A percentile compares a stretch with the other conserved stretches of the same genome.
Evolutionary conservation across 2,888 invertebrate species (phyloP).

Genomic region (Brenthis daphne): DNA sequence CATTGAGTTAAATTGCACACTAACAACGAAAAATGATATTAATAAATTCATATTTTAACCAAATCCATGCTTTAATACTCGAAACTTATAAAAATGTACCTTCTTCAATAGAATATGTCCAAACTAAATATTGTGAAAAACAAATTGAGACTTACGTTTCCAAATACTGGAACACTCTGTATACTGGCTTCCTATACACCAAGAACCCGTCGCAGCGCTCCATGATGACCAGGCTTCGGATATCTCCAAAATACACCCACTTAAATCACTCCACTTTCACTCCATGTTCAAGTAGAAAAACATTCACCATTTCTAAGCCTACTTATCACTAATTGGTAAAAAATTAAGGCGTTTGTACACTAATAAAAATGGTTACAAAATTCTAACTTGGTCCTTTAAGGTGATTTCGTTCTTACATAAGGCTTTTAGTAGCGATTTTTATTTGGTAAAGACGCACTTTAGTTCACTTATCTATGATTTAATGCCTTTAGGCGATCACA

Average conservation of each 20-base stretch:
- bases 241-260: constrained; percentile 3
- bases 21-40: too few relatives aligned
- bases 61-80: too few relatives aligned
- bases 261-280: constrained; percentile 37
- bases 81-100: too few relatives aligned
- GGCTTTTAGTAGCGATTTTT: constrained; percentile 64
- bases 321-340: constrained; percentile 56
- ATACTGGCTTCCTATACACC: constrained; percentile 90
- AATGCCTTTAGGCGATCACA: constrained; percentile 77
- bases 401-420: constrained; percentile 63
- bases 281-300: constrained; percentile 40
- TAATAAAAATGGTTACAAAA: constrained; percentile 62
- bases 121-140: constrained; percentile 1
- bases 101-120: background rate
- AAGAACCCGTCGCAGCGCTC: constrained; percentile 90
- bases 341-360: constrained; percentile 70
- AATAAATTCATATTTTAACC: too few relatives aligned
- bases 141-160: constrained; percentile 86
- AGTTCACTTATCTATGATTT: constrained; percentile 55
- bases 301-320: constrained; percentile 45
- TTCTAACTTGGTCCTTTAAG: constrained; percentile 75
- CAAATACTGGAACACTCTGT: constrained; percentile 91
- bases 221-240: constrained; percentile 74
- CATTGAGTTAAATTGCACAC: too few relatives aligned
- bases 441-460: constrained; percentile 72